Percentiles rank a stretch among this genome's conserved stretches.
Evolutionary conservation across 2,113 vertebrate genomes (phyloP).

Genomic region (Saiga tatarica): DNA sequence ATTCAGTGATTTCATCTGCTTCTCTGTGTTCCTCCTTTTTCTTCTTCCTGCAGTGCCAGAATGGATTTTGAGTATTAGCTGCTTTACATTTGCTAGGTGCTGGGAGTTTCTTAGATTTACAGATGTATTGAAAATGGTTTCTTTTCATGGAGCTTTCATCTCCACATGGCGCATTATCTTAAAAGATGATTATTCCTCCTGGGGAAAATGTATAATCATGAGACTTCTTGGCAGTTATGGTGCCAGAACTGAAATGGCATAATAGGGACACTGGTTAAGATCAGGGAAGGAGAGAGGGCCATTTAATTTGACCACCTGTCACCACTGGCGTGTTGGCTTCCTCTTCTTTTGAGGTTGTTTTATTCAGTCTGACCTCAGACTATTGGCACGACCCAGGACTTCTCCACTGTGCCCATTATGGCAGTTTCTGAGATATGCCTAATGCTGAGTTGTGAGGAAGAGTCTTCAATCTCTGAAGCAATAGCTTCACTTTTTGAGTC

Average conservation of each 20-base stretch:
- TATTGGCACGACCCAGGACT: neutral
- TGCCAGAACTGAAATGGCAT: neutral
- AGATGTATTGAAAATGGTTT: neutral
- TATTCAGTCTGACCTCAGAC: neutral
- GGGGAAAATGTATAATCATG: neutral
- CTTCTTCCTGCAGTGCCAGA: neutral
- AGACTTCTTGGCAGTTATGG: neutral
- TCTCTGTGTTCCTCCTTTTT: neutral
- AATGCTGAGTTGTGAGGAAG: neutral
- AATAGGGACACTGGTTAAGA: neutral
- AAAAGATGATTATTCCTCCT: neutral
- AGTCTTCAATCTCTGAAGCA: neutral
- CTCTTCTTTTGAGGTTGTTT: neutral
- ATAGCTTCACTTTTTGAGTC: neutral
- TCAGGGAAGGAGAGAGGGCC: neutral
- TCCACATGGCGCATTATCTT: neutral
- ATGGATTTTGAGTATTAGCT: neutral
- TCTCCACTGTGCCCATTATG: neutral
- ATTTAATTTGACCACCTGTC: neutral
- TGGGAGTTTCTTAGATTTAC: constrained; percentile 13
- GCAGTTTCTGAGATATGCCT: neutral
- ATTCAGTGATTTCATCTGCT: neutral
- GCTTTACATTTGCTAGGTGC: neutral
- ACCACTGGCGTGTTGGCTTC: neutral
- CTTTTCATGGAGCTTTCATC: neutral